phyloP scores from a whole-genome alignment of 2,797 vertebrate genomes.

The Melanitta fusca region DNA sequence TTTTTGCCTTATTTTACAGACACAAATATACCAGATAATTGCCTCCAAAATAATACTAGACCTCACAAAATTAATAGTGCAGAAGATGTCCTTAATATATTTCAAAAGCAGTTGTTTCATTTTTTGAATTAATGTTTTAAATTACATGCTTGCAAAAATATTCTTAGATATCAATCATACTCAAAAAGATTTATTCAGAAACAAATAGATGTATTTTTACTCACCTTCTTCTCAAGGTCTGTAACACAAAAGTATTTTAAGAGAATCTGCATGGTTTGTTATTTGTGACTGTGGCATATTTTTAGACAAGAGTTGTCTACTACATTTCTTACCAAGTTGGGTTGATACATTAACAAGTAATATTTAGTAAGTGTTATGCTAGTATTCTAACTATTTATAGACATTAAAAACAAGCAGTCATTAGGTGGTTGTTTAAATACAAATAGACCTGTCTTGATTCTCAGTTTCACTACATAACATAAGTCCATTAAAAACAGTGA shows the following conservation, averaged over 20 bases:
- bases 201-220: not conserved
- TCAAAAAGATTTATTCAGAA: not conserved
- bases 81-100: not conserved
- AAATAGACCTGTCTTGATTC: not conserved
- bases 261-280: not conserved
- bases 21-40: not conserved
- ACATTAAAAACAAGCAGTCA: conserved; percentile 20
- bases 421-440: not conserved
- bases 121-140: not conserved
- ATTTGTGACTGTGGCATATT: not conserved
- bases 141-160: not conserved
- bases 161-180: not conserved
- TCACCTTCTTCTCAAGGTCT: not conserved
- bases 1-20: not conserved
- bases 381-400: conserved; percentile 18
- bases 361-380: not conserved
- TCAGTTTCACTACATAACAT: not conserved
- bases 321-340: not conserved
- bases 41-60: not conserved
- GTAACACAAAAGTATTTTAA: not conserved
- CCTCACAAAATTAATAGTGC: not conserved
- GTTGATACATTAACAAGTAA: not conserved
- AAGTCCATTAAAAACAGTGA: not conserved
- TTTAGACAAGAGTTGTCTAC: not conserved
- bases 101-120: not conserved